Base-by-base conservation (phyloP, 1,140 invertebrate species). In the Dendrolimus punctatus region DNA sequence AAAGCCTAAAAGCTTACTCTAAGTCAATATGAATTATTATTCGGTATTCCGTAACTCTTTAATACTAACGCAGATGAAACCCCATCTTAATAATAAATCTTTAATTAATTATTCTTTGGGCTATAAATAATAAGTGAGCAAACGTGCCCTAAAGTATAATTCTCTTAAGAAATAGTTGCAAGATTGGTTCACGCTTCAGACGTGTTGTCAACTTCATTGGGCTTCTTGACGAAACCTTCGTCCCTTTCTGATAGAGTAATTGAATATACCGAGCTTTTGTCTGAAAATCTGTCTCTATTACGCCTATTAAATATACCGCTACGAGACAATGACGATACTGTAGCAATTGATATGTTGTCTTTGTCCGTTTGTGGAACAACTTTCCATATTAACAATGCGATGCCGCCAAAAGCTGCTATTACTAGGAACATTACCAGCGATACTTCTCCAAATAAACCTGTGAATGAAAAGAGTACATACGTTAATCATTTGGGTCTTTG, bases 191-290 rank as follows among this genome's bases (percentile, higher is more conserved):
- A 87, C 51, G 84, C 87, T 66, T 88, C 87, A 6, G 87, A 87
- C 49, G 85, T 86, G 60, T 88, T 84, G 40, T 87, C 87, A 5
- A 68, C 66, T 10, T 83, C 77, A 46, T 61, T 73, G 10, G 68
- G 45, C 61, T 82, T 85, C 56, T 82, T 86, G 8, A 68, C 60
- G 5, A 58, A 55, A 42, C 77, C 75, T 40, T 84, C 80, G 23
- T 83, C 80, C 63, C 80, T 85, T 58, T 88, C 87, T 23, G 87
- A 87, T 40, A 88, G 58, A 0, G 81, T 84, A 49, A 88, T 87
- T 0, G 87, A 88, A 54, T 88, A 88, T 7, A 88, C 72, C 0
- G 87, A 88, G 54, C 82, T 82, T 66, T 68, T 56, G 51, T 87
- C 83, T 1, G 81, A 86, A 58, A 87, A 80, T 71, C 74, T 64